These are phyloP conservation scores for Hormaphis cornu DNA, from an alignment of 1,140 invertebrate species.

Conservation along the genomic window DNA sequence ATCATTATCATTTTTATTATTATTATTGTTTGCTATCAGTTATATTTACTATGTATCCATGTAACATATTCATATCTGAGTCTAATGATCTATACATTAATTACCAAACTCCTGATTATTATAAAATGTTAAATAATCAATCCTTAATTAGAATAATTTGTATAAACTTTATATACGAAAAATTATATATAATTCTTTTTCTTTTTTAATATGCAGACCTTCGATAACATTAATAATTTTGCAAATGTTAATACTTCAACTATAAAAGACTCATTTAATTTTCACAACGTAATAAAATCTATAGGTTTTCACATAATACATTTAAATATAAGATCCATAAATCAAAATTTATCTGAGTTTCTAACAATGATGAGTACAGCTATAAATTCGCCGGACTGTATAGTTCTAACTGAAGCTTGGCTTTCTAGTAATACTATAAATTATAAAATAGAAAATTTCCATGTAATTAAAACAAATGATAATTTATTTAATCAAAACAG, in stretches of 20 bases:
- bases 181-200: no score
- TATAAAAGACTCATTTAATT: background rate
- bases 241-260: background rate
- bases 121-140: no score
- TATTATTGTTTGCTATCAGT: no score
- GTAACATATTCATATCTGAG: no score
- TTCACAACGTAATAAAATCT: background rate
- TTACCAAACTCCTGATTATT: no score
- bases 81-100: no score
- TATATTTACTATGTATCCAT: no score
- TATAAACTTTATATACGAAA: no score
- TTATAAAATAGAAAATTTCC: background rate
- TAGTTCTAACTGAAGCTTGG: background rate
- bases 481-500: background rate
- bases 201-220: no score
- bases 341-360: background rate
- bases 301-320: background rate
- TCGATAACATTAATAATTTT: background rate
- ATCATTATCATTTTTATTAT: no score
- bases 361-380: background rate
- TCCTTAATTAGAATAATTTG: no score
- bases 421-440: background rate
- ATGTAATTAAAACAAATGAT: background rate
- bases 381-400: background rate
- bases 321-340: background rate